These are phyloP conservation scores for Rhimphoctona megacephalus DNA, from an alignment of 2,888 invertebrate species.

Conservation along the genomic window DNA sequence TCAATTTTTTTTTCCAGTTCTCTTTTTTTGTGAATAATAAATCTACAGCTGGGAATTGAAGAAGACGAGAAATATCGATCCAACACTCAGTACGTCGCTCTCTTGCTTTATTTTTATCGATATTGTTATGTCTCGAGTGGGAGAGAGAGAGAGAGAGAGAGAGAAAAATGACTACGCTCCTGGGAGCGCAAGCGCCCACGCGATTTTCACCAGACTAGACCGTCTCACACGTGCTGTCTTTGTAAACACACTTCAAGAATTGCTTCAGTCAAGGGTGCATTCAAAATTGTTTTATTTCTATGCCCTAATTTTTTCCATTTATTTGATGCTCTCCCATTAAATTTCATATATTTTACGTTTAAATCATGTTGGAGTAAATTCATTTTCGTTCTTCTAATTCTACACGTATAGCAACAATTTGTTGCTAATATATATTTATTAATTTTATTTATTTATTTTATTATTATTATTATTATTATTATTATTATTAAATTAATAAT, in stretches of 20 bases:
- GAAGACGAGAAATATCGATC: conserved; percentile 1
- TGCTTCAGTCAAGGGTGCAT: neutral
- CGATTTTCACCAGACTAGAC: conserved; percentile 14
- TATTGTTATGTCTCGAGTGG: neutral
- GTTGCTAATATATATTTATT: too few relatives aligned
- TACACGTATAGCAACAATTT: neutral
- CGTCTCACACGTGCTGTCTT: conserved; percentile 18
- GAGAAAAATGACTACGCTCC: conserved; percentile 17
- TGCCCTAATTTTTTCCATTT: neutral
- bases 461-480: too few relatives aligned
- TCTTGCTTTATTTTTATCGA: conserved; percentile 15
- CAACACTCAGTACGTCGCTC: conserved; percentile 37
- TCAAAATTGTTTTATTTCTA: neutral
- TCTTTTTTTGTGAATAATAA: neutral
- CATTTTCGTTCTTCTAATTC: neutral
- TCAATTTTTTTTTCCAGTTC: neutral
- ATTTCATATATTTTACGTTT: neutral
- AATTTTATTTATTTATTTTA: too few relatives aligned
- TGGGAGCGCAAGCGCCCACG: conserved; percentile 12
- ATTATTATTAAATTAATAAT: too few relatives aligned
- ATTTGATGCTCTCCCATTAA: neutral
- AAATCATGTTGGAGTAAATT: neutral
- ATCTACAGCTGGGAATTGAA: neutral
- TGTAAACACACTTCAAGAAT: conserved; percentile 15
- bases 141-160: neutral